Evolutionary conservation across 2,113 vertebrate species (phyloP).

Genomic region (Pterophyllum scalare): DNA sequence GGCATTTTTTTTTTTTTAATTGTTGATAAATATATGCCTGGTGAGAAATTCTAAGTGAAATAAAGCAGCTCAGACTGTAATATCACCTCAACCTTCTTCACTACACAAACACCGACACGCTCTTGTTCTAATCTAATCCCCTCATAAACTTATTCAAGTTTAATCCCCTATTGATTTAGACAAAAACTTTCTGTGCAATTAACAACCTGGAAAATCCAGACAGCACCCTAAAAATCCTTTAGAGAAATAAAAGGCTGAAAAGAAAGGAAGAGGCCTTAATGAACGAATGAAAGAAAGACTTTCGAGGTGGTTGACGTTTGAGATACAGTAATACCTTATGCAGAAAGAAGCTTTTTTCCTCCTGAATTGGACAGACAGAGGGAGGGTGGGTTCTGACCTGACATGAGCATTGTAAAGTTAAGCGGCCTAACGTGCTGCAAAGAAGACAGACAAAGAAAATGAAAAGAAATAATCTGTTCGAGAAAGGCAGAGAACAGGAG

Average conservation of each 20-base stretch:
- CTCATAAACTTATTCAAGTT: slow-evolving; percentile 52
- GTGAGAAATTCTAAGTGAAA: background rate
- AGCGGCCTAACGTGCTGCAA: slow-evolving; percentile 69
- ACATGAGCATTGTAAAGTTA: slow-evolving; percentile 76
- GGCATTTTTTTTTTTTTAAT: background rate
- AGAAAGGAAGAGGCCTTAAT: slow-evolving; percentile 44
- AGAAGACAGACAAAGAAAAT: slow-evolving; percentile 68
- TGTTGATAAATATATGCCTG: background rate
- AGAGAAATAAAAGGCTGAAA: slow-evolving; percentile 41
- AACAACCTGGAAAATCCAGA: slow-evolving; percentile 67
- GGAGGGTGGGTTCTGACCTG: slow-evolving; percentile 51
- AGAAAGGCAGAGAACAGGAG: slow-evolving; percentile 59
- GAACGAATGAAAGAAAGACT: slow-evolving; percentile 46
- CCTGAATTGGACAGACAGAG: slow-evolving; percentile 29
- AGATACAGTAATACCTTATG: slow-evolving; percentile 60
- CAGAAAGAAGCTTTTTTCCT: slow-evolving; percentile 48
- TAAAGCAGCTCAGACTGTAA: background rate
- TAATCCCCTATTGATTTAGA: slow-evolving; percentile 75
- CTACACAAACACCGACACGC: slow-evolving; percentile 10
- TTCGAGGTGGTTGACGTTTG: slow-evolving; percentile 48
- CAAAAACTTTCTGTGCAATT: slow-evolving; percentile 71
- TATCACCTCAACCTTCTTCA: slow-evolving; percentile 29
- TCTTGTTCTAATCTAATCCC: slow-evolving; percentile 53
- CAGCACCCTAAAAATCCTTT: slow-evolving; percentile 48
- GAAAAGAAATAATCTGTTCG: slow-evolving; percentile 71